Evolutionary conservation across 2,113 vertebrate species (phyloP).

Genomic region (Eurypyga helias): DNA sequence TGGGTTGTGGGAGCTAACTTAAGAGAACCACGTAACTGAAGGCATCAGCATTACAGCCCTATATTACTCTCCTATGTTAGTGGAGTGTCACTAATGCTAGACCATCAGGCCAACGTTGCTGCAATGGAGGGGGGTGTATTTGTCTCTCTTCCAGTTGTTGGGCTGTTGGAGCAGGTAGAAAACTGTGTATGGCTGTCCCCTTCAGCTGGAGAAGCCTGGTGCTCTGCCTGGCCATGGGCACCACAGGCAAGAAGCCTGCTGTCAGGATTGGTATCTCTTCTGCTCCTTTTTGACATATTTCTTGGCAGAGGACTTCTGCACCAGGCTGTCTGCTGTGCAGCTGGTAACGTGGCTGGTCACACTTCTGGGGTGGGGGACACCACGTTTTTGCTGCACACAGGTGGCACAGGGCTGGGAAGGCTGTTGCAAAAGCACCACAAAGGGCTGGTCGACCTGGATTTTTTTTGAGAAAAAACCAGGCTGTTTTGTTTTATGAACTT

Average conservation of each 20-base stretch:
- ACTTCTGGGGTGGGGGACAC: not conserved
- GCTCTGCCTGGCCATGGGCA: not conserved
- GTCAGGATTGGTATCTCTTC: not conserved
- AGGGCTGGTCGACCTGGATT: not conserved
- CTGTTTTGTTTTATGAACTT: not conserved
- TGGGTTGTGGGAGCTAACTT: not conserved
- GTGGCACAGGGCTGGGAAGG: not conserved
- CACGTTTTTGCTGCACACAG: fast-evolving
- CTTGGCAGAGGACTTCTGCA: not conserved
- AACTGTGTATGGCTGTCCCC: not conserved
- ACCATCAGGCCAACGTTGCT: not conserved
- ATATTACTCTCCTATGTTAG: not conserved
- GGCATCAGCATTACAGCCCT: not conserved
- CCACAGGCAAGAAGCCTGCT: not conserved
- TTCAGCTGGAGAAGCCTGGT: not conserved
- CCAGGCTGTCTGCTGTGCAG: not conserved
- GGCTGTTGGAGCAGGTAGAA: not conserved
- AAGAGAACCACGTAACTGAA: not conserved
- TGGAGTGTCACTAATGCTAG: not conserved
- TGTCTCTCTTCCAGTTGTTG: not conserved
- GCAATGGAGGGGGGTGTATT: fast-evolving
- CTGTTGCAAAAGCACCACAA: not conserved
- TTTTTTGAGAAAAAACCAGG: not conserved
- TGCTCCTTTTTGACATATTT: not conserved
- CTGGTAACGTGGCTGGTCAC: fast-evolving